Evolutionary conservation across 2,797 vertebrate genomes (phyloP), one percentile per base, ranked within the genome.

Genomic region (Lepilemur ruficaudatus): DNA sequence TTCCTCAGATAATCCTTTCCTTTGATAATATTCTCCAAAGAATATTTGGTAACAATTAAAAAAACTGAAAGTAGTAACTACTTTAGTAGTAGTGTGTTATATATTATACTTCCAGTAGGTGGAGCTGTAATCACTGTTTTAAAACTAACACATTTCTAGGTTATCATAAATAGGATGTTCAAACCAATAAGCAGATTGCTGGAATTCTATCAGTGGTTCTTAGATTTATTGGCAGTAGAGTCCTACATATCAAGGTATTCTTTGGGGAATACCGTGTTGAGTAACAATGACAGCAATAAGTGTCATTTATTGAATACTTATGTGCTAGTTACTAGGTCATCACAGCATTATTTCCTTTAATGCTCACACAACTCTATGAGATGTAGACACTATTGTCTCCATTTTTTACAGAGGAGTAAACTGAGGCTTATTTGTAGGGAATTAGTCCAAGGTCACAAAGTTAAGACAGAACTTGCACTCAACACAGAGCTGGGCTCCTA

Each of bases 1-100:
- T 89, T 94, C 32, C 32, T 76, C 38, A 48, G 38, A 46, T 38
- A 91, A 59, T 28, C 14, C 30, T 84, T 95, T 92, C 81, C 41
- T 93, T 94, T 65, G 82, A n/a, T 86, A 72, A 57, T 87, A 75
- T 70, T 81, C 52, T 59, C 35, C 80, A 57, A 52, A 93, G 23
- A 83, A 57, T 65, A 91, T 83, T 75, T 78, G 32, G 86, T 94
- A 15, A 59, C 86, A 83, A 75, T 93, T 70, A 28, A 20, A 84
- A 92, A 50, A 88, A 48, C 46, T 32, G 11, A 67, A 28, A 43
- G n/a, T 43, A 28, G 25, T 91, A 85, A 79, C n/a, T 38, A 38
- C 38, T 38, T 38, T 38, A 38, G 38, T 38, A 38, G 38, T 22
- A 46, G 38, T 52, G 14, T 88, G 50, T 92, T 92, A 78, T 81